A percentile compares a stretch with the other conserved stretches of the same genome.
Evolutionary conservation across 2,113 vertebrate genomes (phyloP).

Genomic region (Paramisgurnus dabryanus): DNA sequence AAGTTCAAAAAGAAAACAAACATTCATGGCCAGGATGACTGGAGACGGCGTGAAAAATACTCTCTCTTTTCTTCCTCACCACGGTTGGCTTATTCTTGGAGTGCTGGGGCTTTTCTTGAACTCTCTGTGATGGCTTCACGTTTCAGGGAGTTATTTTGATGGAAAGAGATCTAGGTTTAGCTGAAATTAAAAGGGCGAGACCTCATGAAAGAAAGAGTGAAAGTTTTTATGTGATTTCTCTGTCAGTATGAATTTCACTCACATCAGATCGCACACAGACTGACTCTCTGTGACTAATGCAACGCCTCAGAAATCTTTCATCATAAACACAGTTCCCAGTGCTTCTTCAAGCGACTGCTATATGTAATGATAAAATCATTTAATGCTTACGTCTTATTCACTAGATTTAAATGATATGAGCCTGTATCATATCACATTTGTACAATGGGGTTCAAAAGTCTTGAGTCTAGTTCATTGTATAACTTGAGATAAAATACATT

Average conservation of each 20-base stretch:
- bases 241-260: conserved; percentile 20
- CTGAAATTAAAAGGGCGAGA: background rate
- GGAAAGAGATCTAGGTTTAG: background rate
- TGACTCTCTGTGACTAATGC: background rate
- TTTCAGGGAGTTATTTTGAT: conserved; percentile 13
- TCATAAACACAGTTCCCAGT: background rate
- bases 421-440: background rate
- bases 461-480: background rate
- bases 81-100: background rate
- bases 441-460: background rate
- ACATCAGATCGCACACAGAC: background rate
- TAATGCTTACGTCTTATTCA: background rate
- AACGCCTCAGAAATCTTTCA: background rate
- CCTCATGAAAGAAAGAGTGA: background rate
- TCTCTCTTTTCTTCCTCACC: background rate
- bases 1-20: conserved; percentile 20
- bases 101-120: conserved; percentile 1
- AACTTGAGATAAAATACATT: no score
- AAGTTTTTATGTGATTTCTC: conserved; percentile 5
- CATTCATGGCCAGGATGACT: background rate
- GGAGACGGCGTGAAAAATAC: background rate
- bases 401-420: background rate
- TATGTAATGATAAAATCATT: background rate
- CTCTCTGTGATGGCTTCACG: conserved; percentile 9
- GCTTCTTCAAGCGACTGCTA: background rate